phyloP scores from a whole-genome alignment of 2,888 invertebrate species.

The Eremobia ochroleuca region DNA sequence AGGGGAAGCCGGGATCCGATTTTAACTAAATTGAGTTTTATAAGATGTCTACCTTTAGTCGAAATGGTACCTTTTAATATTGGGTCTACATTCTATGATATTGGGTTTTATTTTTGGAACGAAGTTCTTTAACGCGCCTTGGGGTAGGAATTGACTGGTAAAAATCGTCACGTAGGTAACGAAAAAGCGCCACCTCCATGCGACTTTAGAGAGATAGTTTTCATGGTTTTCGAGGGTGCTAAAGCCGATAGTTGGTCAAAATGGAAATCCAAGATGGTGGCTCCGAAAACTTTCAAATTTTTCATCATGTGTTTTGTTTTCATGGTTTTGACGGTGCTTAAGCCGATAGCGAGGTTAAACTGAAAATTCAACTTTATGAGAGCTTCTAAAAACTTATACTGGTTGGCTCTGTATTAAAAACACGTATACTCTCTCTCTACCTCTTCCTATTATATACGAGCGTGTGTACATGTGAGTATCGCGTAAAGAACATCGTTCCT shows the following conservation, averaged over 20 bases:
- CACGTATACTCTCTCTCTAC: not conserved
- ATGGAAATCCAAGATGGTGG: not conserved
- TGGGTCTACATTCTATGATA: slow-evolving; percentile 49
- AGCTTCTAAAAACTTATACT: too few relatives aligned
- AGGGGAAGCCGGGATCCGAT: slow-evolving; percentile 79
- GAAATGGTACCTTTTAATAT: slow-evolving; percentile 68
- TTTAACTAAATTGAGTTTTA: slow-evolving; percentile 85
- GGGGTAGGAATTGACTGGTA: not conserved
- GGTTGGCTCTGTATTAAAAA: not conserved
- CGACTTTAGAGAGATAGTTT: not conserved
- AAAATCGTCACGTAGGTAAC: not conserved
- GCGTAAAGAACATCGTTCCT: too few relatives aligned
- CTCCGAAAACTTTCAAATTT: too few relatives aligned
- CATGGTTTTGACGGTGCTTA: not conserved
- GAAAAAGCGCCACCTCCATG: not conserved
- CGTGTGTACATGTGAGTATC: not conserved
- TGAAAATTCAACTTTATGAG: not conserved
- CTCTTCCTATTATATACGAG: not conserved
- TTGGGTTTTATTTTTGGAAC: slow-evolving; percentile 37
- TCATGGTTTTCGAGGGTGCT: not conserved
- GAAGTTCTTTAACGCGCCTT: not conserved
- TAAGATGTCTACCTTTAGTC: slow-evolving; percentile 73
- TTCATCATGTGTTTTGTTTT: not conserved
- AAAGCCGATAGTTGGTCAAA: not conserved
- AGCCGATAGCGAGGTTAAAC: not conserved